Percentiles rank a stretch among this genome's conserved stretches.
Evolutionary conservation across 1,140 invertebrate species (phyloP).

Genomic region (Andricus grossulariae): DNA sequence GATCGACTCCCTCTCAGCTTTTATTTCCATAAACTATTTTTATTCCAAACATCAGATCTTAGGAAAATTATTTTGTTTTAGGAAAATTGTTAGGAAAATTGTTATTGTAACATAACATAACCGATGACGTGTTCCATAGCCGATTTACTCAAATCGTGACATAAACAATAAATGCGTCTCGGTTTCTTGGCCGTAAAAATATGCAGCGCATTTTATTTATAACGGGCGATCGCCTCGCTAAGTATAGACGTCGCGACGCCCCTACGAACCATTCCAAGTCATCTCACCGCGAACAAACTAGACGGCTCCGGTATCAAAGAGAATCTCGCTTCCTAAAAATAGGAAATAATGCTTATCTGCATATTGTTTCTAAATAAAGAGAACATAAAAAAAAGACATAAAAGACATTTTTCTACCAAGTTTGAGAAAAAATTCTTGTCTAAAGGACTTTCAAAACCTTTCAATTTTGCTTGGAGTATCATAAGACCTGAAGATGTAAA

Average conservation of each 20-base stretch:
- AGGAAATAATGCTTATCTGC: slow-evolving; percentile 42
- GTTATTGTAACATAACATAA: too few species aligned
- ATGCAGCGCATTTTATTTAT: slow-evolving; percentile 58
- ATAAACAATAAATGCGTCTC: slow-evolving; percentile 28
- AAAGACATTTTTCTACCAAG: neutral
- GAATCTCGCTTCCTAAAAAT: slow-evolving; percentile 57
- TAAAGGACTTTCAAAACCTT: neutral
- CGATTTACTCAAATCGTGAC: neutral
- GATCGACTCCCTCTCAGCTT: too few species aligned
- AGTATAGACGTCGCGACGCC: slow-evolving; percentile 62
- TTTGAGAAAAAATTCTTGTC: neutral
- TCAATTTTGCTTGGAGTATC: neutral
- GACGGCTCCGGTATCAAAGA: slow-evolving; percentile 14
- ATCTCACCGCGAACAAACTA: slow-evolving; percentile 46
- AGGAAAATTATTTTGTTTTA: too few species aligned
- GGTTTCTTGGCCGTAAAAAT: slow-evolving; percentile 35
- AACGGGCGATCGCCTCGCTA: slow-evolving; percentile 58
- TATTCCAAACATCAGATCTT: too few species aligned
- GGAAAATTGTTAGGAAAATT: too few species aligned
- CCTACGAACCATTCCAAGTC: slow-evolving; percentile 63
- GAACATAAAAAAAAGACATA: neutral
- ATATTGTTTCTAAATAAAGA: neutral
- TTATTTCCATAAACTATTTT: too few species aligned
- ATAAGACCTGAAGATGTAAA: neutral
- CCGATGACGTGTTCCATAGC: too few species aligned